These are phyloP conservation scores for Cerastis rubricosa DNA, from an alignment of 2,888 invertebrate species.

Conservation along the genomic window DNA sequence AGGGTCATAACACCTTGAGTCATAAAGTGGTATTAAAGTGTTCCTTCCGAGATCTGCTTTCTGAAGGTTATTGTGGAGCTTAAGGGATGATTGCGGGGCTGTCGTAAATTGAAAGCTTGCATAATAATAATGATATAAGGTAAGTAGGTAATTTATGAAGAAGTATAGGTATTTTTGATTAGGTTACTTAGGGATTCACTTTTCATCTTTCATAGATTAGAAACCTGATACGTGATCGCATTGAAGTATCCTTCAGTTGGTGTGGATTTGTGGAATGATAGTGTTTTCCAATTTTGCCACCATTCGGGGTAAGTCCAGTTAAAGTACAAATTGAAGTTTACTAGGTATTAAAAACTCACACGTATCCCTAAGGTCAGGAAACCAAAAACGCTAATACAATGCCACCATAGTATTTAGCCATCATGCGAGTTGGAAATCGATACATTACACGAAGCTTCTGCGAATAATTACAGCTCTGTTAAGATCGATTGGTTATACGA, in stretches of 20 bases:
- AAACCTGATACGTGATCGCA: neutral
- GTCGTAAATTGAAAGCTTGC: conserved; percentile 20
- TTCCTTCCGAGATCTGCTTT: neutral
- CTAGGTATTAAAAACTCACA: too few species aligned
- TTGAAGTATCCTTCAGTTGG: neutral
- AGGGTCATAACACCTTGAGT: neutral
- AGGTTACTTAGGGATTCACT: neutral
- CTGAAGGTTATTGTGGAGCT: conserved; percentile 3
- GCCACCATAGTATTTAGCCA: neutral
- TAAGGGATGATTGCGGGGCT: neutral
- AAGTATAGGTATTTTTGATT: neutral
- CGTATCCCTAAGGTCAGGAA: neutral
- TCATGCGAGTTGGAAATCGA: conserved; percentile 6
- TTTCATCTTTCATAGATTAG: neutral
- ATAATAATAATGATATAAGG: neutral
- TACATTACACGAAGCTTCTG: conserved; percentile 8
- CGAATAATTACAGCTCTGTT: neutral
- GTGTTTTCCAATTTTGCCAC: too few species aligned
- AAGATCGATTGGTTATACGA: conserved; percentile 9
- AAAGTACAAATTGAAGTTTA: too few species aligned
- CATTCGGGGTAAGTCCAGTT: neutral
- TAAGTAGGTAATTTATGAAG: neutral
- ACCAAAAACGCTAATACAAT: neutral
- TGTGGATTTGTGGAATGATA: neutral
- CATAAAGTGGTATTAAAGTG: conserved; percentile 29